Evolutionary conservation across 2,113 vertebrate genomes (phyloP).

Genomic region (Polypterus bichir): DNA sequence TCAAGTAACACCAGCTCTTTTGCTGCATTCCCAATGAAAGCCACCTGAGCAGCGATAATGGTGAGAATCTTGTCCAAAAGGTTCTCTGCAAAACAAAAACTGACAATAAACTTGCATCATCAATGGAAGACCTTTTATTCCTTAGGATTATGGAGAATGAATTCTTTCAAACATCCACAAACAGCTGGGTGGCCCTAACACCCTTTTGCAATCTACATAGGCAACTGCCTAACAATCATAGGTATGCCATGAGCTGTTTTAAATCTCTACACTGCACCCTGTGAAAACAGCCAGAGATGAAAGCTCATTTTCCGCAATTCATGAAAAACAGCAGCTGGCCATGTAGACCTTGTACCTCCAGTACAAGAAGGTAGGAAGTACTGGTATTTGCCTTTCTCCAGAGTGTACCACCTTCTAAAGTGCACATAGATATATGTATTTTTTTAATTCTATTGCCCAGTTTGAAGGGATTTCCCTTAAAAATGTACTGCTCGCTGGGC

Average conservation of each 20-base stretch:
- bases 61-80: background rate
- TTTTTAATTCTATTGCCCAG: slow-evolving; percentile 13
- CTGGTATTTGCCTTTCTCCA: slow-evolving; percentile 5
- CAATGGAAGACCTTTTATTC: background rate
- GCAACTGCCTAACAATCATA: background rate
- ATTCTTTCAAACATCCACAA: background rate
- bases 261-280: no score
- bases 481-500: slow-evolving; percentile 12
- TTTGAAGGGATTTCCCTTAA: slow-evolving; percentile 10
- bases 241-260: background rate
- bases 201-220: background rate
- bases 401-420: slow-evolving; percentile 3
- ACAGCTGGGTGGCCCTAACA: background rate
- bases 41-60: background rate
- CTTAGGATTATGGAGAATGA: background rate
- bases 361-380: slow-evolving; percentile 2
- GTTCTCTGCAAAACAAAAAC: background rate
- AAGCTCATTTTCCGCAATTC: background rate
- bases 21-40: background rate
- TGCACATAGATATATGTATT: slow-evolving; percentile 1
- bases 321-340: background rate
- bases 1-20: background rate
- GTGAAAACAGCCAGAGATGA: background rate
- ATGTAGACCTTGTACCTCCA: background rate
- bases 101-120: slow-evolving; percentile 1